Evolutionary conservation across 2,888 invertebrate genomes (phyloP).

Genomic region (Synanthedon formicaeformis): DNA sequence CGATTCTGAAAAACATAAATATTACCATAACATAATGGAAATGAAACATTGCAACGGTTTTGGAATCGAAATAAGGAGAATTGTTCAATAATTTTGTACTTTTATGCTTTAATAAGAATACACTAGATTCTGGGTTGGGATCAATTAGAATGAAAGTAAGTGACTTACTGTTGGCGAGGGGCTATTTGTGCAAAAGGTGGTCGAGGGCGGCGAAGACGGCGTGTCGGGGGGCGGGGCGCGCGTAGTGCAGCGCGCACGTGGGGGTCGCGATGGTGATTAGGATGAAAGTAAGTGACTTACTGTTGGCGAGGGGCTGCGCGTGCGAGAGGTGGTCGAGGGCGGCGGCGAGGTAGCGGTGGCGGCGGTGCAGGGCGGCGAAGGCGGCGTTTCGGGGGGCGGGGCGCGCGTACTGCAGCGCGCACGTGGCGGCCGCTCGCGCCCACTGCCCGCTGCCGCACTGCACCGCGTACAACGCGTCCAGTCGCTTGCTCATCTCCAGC

Average conservation of each 20-base stretch:
- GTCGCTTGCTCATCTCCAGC: conserved; percentile 75
- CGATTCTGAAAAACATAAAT: conserved; percentile 31
- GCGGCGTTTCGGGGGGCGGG: conserved; percentile 18
- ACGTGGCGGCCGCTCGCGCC: conserved; percentile 83
- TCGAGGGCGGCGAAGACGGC: conserved; percentile 52
- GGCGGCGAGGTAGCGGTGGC: conserved; percentile 67
- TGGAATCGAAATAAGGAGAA: no score
- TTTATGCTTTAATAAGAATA: no score
- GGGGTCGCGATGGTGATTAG: conserved; percentile 69
- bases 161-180: no score
- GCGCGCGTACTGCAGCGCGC: conserved; percentile 80
- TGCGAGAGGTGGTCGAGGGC: conserved; percentile 76
- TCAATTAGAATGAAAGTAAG: no score
- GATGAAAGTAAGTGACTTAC: conserved; percentile 21
- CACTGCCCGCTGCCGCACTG: conserved; percentile 80
- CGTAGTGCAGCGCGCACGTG: conserved; percentile 82
- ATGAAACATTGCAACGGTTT: no score
- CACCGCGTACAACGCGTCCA: conserved; percentile 80
- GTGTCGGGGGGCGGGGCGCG: conserved; percentile 40
- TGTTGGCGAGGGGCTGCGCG: conserved; percentile 36
- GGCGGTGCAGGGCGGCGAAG: conserved; percentile 63
- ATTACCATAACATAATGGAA: neutral
- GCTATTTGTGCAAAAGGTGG: conserved; percentile 49
- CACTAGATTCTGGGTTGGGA: no score
- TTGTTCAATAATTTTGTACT: no score